Evolutionary conservation across 2,888 invertebrate genomes (phyloP).

Genomic region (Melolontha melolontha): DNA sequence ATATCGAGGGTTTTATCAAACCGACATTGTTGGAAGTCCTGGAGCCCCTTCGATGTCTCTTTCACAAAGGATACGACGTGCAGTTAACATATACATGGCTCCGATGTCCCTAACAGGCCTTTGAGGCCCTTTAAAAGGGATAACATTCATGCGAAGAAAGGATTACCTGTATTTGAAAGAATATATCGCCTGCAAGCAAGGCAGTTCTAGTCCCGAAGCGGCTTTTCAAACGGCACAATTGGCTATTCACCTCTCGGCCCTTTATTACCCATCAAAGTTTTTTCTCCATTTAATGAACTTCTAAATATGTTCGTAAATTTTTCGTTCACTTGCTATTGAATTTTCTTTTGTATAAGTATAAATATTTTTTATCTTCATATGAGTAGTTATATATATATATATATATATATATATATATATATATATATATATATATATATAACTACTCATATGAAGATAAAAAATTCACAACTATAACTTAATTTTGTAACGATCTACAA

Average conservation of each 20-base stretch:
- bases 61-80: constrained; percentile 4
- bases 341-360: too few relatives aligned
- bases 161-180: constrained; percentile 18
- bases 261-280: constrained; percentile 16
- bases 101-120: not conserved
- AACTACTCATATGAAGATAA: too few relatives aligned
- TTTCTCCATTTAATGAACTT: constrained; percentile 12
- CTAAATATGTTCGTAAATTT: constrained; percentile 9
- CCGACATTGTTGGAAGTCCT: not conserved
- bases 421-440: too few relatives aligned
- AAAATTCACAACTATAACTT: too few relatives aligned
- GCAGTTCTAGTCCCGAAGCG: constrained; percentile 2
- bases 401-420: too few relatives aligned
- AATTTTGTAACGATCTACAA: too few relatives aligned
- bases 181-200: constrained; percentile 1
- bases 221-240: constrained; percentile 5
- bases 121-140: constrained; percentile 1
- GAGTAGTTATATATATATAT: too few relatives aligned
- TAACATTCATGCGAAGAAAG: constrained; percentile 1
- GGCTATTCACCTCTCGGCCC: constrained; percentile 3
- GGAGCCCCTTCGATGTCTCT: not conserved
- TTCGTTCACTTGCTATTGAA: too few relatives aligned
- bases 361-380: too few relatives aligned
- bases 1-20: too few relatives aligned
- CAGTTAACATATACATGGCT: constrained; percentile 11